Evolutionary conservation across 2,888 invertebrate species (phyloP), one percentile per base, ranked within the genome.

Genomic region (Diarsia rubi): DNA sequence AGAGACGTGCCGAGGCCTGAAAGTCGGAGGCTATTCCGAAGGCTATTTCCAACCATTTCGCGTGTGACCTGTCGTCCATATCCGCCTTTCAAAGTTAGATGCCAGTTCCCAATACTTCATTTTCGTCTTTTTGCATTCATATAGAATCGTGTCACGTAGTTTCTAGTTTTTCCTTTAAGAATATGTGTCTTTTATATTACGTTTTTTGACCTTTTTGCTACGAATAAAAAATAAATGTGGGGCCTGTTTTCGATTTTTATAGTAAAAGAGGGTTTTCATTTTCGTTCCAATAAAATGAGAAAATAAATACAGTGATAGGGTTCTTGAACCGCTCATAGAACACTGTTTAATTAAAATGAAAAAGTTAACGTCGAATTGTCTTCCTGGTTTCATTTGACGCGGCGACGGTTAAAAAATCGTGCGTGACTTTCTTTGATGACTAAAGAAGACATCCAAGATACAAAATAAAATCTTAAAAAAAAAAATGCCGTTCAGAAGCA

Each of bases 11-110:
- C n/a, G n/a, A 49, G 12, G 60, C 63, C 42, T 60, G 60, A 69
- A 66, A 57, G 57, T 70, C 52, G 11, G 37, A 63, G 11, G 27
- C 21, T 52, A 72, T 75, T 74, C 60, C 14, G 27, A 47, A 49
- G 5, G 27, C 16, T 45, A 69, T 75, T 79, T 73, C 16, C 60
- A 47, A 54, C 68, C 70, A 19, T 65, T 57, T 60, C 44, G 54
- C 67, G 59, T 84, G 77, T 59, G 73, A 60, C 71, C 71, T 69
- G 62, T 68, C 62, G 44, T 37, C 21, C 57, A 59, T 59, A 67
- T 81, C 64, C 62, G 71, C 67, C 69, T 73, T 72, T 80, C 67
- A 69, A 81, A 81, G 82, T 78, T 73, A 68, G 54, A 44, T 52
- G 57, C 45, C 63, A 49, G 69, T 73, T 70, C 37, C 42, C 42